Base-by-base conservation (phyloP, 2,888 invertebrate species). In the Tridacna crocea region DNA sequence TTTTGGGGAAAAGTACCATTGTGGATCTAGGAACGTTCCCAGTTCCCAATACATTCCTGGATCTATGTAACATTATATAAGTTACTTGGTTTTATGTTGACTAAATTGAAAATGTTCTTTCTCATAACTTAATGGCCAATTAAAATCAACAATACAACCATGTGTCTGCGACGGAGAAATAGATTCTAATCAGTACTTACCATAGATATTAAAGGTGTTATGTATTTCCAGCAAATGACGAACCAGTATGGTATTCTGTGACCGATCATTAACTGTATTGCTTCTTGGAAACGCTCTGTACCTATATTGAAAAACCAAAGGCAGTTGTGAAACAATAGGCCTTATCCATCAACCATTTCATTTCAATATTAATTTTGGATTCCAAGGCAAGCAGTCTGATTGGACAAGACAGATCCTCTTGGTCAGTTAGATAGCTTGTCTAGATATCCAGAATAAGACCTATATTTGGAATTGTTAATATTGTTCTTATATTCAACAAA, bases 221-320 rank as follows among this genome's bases (percentile, higher is more conserved):
- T 80, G 70, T 84, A 88, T 51, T 87, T 82, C 93, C 93, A 94
- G 55, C 90, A 88, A 26, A 91, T 74, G 51, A 85, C 83, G 87
- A 92, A 92, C 88, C 90, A 90, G n/a, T 73, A 60, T 13, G 83
- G 79, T 10, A 92, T 90, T 65, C 82, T 83, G 77, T 86, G 88
- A 11, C 93, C 93, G 51, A 93, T 88, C 93, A 93, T 93, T 78
- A 92, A 63, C 58, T 89, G 88, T 36, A 93, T 91, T 76, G 92
- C 93, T 19, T 86, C 87, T 85, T 90, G 89, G 82, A 93, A 93
- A 17, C 91, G 87, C 15, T 92, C 90, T 3, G 88, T 88, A 24
- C 93, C 94, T 94, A 80, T 4, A 73, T n/a, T n/a, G 47, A 22
- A 22, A 60, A 72, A n/a, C 22, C 4, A 8, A 63, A 22, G 10